Evolutionary conservation across 2,797 vertebrate species (phyloP).

Genomic region (Sebastes steindachneri): DNA sequence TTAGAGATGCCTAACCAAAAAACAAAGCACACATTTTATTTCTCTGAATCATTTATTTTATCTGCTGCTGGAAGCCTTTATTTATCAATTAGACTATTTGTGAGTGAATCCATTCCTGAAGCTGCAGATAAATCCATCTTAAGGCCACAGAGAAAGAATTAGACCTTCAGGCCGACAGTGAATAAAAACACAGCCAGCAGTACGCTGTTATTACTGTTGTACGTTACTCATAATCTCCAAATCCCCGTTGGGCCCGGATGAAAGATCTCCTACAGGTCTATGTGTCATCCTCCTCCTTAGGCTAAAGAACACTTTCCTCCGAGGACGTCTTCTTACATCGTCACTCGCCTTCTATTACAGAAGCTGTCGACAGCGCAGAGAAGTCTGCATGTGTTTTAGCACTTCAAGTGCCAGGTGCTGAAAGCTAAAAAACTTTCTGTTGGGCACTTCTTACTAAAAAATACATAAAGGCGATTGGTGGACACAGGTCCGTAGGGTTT

Average conservation of each 20-base stretch:
- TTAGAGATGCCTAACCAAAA: background rate
- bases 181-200: background rate
- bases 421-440: constrained; percentile 26
- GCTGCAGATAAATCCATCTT: background rate
- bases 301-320: constrained; percentile 11
- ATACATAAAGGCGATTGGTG: constrained; percentile 41
- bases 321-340: background rate
- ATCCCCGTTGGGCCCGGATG: constrained; percentile 4
- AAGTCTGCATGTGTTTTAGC: constrained; percentile 23
- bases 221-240: constrained; percentile 21
- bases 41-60: background rate
- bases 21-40: background rate
- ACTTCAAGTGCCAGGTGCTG: constrained; percentile 3
- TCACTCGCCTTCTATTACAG: constrained; percentile 2
- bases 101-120: background rate
- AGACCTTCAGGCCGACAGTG: background rate
- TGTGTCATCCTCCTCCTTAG: constrained; percentile 17
- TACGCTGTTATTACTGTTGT: background rate
- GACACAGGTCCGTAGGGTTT: constrained; percentile 21
- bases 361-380: constrained; percentile 25
- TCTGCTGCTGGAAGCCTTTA: background rate
- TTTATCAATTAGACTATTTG: background rate
- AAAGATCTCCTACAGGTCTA: constrained; percentile 20
- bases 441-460: constrained; percentile 18
- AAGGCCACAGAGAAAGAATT: background rate